Conservation (phyloP, 2,113 vertebrate species). For the Lasiurus cinereus region DNA sequence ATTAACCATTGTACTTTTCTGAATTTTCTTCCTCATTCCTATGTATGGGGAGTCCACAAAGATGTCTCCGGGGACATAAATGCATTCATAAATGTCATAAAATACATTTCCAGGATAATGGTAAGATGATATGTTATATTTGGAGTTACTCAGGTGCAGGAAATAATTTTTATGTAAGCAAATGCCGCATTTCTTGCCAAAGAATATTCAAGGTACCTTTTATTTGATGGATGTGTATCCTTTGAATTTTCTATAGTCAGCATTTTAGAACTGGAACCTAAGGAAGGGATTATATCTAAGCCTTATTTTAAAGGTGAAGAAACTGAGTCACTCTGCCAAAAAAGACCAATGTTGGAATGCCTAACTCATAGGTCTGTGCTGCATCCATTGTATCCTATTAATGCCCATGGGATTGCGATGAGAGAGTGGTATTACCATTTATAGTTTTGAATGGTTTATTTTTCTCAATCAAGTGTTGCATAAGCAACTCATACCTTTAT, state of each 20-base stretch:
- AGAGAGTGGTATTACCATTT: background rate
- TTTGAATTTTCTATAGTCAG: conserved; percentile 37
- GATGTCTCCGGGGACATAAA: background rate
- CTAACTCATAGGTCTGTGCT: background rate
- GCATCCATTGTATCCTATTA: background rate
- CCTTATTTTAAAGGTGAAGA: conserved; percentile 38
- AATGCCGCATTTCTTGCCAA: conserved; percentile 9
- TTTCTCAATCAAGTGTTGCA: background rate
- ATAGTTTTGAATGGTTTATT: background rate
- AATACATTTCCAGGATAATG: background rate
- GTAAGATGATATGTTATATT: background rate
- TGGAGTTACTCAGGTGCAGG: background rate
- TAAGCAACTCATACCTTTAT: background rate
- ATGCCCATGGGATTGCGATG: background rate
- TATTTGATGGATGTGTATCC: background rate
- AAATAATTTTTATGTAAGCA: conserved; percentile 44
- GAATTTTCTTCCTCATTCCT: conserved; percentile 35
- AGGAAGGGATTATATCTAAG: background rate
- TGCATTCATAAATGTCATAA: background rate
- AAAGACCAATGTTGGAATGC: background rate
- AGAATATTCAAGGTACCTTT: background rate
- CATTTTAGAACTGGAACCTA: background rate
- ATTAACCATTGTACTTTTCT: background rate
- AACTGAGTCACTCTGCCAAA: background rate
- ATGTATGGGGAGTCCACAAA: background rate